Conservation (phyloP, 2,888 invertebrate genomes). For the Ormyrus thymus region DNA sequence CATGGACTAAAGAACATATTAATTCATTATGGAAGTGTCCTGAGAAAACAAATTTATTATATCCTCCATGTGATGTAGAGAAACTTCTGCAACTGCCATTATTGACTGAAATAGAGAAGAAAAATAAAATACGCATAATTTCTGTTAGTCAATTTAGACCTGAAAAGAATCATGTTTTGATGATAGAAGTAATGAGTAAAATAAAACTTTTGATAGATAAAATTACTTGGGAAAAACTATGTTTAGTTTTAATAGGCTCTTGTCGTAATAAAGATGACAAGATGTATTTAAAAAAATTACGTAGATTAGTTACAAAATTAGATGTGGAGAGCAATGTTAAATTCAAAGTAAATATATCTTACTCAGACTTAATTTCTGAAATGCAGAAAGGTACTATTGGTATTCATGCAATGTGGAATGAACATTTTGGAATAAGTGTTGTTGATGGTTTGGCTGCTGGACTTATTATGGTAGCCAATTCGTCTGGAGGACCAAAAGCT, state of each 20-base stretch:
- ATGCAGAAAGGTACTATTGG: slow-evolving; percentile 87
- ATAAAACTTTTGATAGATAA: slow-evolving; percentile 84
- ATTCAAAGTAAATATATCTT: slow-evolving; percentile 92
- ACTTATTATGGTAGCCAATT: slow-evolving; percentile 91
- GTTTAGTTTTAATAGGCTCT: slow-evolving; percentile 91
- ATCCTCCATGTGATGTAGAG: slow-evolving; percentile 95
- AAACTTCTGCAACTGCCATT: slow-evolving; percentile 79
- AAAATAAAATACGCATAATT: slow-evolving; percentile 82
- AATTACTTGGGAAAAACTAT: slow-evolving; percentile 81
- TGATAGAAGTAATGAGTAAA: slow-evolving; percentile 90
- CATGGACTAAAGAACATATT: slow-evolving; percentile 97
- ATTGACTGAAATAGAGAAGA: slow-evolving; percentile 74
- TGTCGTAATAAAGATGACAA: slow-evolving; percentile 92
- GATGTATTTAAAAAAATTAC: slow-evolving; percentile 86
- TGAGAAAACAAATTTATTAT: slow-evolving; percentile 85
- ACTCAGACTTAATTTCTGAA: slow-evolving; percentile 85
- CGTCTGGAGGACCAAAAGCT: slow-evolving; percentile 93
- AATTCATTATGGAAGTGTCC: slow-evolving; percentile 85
- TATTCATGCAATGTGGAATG: slow-evolving; percentile 99
- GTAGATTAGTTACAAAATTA: slow-evolving; percentile 87
- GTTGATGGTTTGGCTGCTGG: slow-evolving; percentile 99
- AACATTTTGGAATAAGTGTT: slow-evolving; percentile 98
- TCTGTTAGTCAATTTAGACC: slow-evolving; percentile 98
- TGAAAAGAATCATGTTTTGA: slow-evolving; percentile 97
- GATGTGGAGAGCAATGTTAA: slow-evolving; percentile 89